Evolutionary conservation across 2,797 vertebrate genomes (phyloP).

Genomic region (Gallirallus australis): DNA sequence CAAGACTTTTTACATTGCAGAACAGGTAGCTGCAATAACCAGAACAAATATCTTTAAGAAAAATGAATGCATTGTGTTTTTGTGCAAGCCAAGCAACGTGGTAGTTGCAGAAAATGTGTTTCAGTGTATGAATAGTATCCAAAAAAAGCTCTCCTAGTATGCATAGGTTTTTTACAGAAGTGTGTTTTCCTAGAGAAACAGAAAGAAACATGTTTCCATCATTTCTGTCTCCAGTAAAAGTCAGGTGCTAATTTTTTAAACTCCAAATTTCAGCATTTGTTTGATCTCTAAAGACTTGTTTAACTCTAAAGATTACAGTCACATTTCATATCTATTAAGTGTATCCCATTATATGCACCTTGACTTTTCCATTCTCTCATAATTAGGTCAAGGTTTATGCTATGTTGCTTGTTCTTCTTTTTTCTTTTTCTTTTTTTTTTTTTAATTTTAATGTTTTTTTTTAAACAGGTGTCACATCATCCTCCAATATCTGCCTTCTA

Average conservation of each 20-base stretch:
- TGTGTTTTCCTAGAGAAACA: background rate
- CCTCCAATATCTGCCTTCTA: conserved; percentile 98
- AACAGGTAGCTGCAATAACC: conserved; percentile 86
- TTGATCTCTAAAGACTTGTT: no score
- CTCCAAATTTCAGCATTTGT: background rate
- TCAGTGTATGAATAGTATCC: background rate
- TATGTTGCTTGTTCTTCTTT: background rate
- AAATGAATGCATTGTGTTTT: background rate
- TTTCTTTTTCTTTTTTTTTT: no score
- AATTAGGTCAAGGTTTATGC: background rate
- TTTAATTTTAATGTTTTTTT: background rate
- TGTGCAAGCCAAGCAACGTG: background rate
- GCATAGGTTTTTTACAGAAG: background rate
- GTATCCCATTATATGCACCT: background rate
- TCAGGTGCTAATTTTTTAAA: background rate
- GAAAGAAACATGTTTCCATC: background rate
- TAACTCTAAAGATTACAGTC: background rate
- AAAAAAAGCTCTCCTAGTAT: background rate
- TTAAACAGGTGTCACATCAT: conserved; percentile 93
- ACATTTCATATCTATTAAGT: background rate
- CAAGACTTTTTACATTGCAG: conserved; percentile 98
- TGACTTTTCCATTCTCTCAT: background rate
- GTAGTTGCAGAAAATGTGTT: background rate
- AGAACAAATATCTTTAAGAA: background rate
- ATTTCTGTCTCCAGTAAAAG: background rate